Evolutionary conservation across 1,140 invertebrate genomes (phyloP), one percentile per base, ranked within the genome.

Genomic region (Kradibia gibbosae): DNA sequence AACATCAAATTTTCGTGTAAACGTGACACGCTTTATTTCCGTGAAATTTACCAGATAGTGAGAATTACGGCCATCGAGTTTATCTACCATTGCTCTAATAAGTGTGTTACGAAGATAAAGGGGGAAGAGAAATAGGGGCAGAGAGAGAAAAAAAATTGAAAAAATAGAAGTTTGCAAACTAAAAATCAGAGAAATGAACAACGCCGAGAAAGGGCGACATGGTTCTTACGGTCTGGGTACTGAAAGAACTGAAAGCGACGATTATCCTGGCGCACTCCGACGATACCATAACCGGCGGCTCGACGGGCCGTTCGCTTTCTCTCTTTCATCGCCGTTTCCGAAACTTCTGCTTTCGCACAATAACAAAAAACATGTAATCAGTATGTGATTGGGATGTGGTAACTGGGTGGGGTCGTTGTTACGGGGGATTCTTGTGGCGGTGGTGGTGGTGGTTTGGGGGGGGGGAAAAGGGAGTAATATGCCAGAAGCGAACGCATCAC

Each of bases 261-360:
- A 85, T 91, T 89, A 86, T 88, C 89, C 83, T 91, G 88, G 86
- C 91, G 90, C 78, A 90, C 85, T 87, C 90, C 89, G 86, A 91
- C 91, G 87, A 91, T 88, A 88, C 90, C 89, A 87, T 91, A 91
- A 88, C 90, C 89, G 86, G 88, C 89, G 85, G 89, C 89, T 89
- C 88, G 87, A 83, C 90, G 90, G 80, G 83, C 84, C 86, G 89
- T 86, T 87, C 91, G 88, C 82, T 89, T 91, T 86, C 83, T 88
- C 84, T 84, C 89, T 86, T 81, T 88, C 85, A 84, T 83, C 85
- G 87, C 78, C 86, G 87, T 87, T 84, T 82, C 82, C 82, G 87
- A 82, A 88, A 83, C 85, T 83, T 89, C 87, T 89, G 88, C 85
- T 86, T 83, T 83, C 77, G 80, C 85, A 82, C n/a, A 71, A 83